Conservation (phyloP, 2,797 vertebrate species). For the Lithobates pipiens region DNA sequence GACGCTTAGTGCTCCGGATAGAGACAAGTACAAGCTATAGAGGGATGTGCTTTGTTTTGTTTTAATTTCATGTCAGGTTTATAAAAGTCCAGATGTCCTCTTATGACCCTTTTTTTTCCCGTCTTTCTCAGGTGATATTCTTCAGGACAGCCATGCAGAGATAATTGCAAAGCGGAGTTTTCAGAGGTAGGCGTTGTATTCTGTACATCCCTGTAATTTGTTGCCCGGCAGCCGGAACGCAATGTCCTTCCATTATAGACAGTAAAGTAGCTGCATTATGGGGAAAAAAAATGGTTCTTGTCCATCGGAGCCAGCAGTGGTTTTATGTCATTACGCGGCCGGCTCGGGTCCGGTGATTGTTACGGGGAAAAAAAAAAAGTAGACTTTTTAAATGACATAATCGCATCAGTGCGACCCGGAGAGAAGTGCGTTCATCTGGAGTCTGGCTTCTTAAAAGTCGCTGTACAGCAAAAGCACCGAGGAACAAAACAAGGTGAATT, state of each 20-base stretch:
- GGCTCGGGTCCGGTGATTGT: neutral
- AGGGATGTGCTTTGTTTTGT: no score
- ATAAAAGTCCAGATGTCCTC: neutral
- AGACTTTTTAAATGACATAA: no score
- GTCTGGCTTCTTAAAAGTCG: no score
- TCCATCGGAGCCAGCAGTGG: neutral
- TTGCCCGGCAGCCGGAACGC: neutral
- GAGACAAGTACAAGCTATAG: no score
- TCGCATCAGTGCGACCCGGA: no score
- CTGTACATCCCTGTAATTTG: neutral
- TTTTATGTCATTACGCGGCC: neutral
- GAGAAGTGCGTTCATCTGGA: no score
- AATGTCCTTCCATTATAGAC: neutral
- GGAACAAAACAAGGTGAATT: no score
- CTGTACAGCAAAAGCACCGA: no score
- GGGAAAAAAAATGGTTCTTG: neutral
- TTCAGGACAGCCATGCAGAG: conserved; percentile 97
- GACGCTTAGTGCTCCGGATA: no score
- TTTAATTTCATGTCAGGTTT: no score
- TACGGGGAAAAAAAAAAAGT: no score
- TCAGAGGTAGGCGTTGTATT: conserved; percentile 74
- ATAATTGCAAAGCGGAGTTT: conserved; percentile 90
- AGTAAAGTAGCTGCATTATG: neutral
- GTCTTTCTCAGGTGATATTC: conserved; percentile 81
- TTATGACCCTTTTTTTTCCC: neutral